Evolutionary conservation across 2,797 vertebrate genomes (phyloP).

Genomic region (Enteromius radiatus): DNA sequence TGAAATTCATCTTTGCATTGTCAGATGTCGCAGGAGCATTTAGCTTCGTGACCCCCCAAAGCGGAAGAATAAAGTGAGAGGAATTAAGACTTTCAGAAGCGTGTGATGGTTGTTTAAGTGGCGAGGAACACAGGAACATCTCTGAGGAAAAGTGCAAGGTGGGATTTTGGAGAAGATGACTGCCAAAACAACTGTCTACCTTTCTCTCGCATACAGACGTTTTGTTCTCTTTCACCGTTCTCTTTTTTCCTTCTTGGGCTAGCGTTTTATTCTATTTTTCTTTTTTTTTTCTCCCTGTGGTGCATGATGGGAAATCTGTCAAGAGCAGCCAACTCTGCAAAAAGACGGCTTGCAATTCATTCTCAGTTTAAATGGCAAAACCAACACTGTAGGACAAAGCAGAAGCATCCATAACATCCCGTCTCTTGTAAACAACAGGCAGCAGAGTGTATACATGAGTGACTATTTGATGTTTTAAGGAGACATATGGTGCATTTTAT

Average conservation of each 20-base stretch:
- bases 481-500: not conserved
- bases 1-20: constrained; percentile 44
- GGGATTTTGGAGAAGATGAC: constrained; percentile 1
- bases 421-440: not conserved
- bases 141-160: not conserved
- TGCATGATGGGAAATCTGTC: constrained; percentile 44
- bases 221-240: constrained; percentile 5
- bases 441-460: not conserved
- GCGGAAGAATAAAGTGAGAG: constrained; percentile 9
- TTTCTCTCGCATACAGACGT: not conserved
- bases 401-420: not conserved
- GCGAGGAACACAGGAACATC: constrained; percentile 6
- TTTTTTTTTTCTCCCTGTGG: not conserved
- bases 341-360: constrained; percentile 10
- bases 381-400: not conserved
- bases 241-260: not conserved
- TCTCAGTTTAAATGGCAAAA: constrained; percentile 8
- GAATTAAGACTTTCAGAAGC: constrained; percentile 26
- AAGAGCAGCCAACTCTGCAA: constrained; percentile 25
- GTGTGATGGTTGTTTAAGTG: constrained; percentile 40
- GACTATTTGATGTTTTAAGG: not conserved
- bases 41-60: constrained; percentile 13
- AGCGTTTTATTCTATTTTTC: not conserved
- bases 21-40: constrained; percentile 42
- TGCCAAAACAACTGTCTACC: not conserved